These are phyloP conservation scores for Eudasyphora cyanicolor DNA, from an alignment of 2,888 invertebrate genomes.

Conservation along the genomic window DNA sequence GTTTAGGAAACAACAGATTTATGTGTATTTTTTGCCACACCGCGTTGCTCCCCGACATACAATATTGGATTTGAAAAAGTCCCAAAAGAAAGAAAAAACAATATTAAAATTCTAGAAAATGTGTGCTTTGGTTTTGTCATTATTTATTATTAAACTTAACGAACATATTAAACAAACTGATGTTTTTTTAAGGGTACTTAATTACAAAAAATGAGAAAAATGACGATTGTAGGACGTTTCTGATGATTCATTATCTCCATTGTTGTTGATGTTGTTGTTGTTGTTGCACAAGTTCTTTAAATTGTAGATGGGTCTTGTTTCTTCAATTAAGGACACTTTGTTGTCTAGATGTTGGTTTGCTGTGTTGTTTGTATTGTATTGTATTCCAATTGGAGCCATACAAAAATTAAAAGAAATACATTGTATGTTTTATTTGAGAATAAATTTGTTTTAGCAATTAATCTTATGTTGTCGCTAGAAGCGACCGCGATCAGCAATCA, in stretches of 20 bases:
- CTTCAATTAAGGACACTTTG: conserved; percentile 42
- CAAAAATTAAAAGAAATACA: conserved; percentile 35
- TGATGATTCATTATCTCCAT: conserved; percentile 60
- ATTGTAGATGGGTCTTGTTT: conserved; percentile 44
- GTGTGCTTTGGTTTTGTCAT: conserved; percentile 27
- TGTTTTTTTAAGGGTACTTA: conserved; percentile 50
- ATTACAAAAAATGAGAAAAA: conserved; percentile 57
- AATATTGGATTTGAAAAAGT: no score
- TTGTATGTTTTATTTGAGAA: background rate
- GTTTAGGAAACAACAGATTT: no score
- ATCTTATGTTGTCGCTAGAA: background rate
- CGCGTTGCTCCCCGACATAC: no score
- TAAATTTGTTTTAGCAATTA: background rate
- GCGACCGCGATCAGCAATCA: background rate
- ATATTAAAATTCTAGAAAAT: background rate
- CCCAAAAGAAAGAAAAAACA: background rate
- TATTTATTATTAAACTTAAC: conserved; percentile 39
- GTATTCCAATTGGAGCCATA: conserved; percentile 39
- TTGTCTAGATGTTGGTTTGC: conserved; percentile 18
- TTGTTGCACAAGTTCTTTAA: conserved; percentile 26
- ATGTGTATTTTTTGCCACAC: no score
- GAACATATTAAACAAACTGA: conserved; percentile 28
- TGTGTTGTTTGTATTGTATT: conserved; percentile 3
- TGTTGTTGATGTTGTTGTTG: conserved; percentile 31
- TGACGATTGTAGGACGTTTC: conserved; percentile 59